Evolutionary conservation across 2,113 vertebrate species (phyloP).

Genomic region (Zosterops lateralis): DNA sequence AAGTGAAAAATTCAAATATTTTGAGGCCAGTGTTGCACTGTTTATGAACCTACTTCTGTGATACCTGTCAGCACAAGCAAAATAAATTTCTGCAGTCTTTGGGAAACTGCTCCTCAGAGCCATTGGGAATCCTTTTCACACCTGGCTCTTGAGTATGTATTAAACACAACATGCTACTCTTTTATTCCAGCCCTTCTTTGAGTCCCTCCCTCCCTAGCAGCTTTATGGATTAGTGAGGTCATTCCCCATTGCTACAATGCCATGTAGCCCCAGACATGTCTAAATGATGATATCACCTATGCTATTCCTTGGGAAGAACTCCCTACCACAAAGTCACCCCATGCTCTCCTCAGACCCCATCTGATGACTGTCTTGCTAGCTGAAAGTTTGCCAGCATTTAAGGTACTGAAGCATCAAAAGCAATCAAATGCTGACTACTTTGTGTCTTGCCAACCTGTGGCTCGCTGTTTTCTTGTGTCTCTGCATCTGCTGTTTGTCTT

Average conservation of each 20-base stretch:
- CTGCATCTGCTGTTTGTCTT: not conserved
- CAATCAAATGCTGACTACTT: not conserved
- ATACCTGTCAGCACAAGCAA: not conserved
- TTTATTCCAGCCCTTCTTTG: not conserved
- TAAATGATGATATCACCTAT: not conserved
- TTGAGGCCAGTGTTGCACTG: not conserved
- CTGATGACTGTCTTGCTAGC: not conserved
- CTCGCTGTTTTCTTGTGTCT: not conserved
- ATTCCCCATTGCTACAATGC: not conserved
- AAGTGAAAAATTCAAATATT: not conserved
- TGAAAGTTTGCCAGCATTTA: not conserved
- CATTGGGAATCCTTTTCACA: not conserved
- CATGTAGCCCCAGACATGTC: not conserved
- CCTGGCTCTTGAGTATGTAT: not conserved
- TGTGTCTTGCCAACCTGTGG: accelerated
- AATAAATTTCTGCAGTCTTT: not conserved
- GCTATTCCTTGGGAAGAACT: not conserved
- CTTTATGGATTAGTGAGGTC: not conserved
- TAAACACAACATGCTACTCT: not conserved
- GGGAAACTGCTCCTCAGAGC: not conserved
- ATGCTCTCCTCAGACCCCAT: not conserved
- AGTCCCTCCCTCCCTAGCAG: not conserved
- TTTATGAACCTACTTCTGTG: not conserved
- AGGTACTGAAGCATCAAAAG: not conserved
- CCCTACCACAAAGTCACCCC: not conserved